These are phyloP conservation scores for Agrotis exclamationis DNA, from an alignment of 2,888 invertebrate genomes.

Conservation along the genomic window DNA sequence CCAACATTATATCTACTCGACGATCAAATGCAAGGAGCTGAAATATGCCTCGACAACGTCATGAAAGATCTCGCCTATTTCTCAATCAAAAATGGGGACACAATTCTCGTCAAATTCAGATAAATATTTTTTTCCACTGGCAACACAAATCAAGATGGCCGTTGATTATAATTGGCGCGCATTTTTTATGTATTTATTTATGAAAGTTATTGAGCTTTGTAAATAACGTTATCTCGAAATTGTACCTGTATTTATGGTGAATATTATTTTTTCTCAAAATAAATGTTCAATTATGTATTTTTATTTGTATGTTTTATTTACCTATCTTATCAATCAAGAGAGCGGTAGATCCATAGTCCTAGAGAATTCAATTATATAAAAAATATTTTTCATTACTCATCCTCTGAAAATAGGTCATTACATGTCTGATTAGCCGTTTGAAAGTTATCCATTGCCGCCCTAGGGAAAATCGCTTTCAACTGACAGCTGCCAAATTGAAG, in stretches of 20 bases:
- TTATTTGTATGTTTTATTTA: slow-evolving; percentile 73
- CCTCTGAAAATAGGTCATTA: too few relatives aligned
- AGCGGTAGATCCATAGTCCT: too few relatives aligned
- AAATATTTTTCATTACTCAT: too few relatives aligned
- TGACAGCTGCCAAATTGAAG: too few relatives aligned
- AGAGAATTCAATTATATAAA: too few relatives aligned
- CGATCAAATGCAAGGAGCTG: slow-evolving; percentile 91
- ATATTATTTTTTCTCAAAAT: slow-evolving; percentile 79
- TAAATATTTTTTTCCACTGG: slow-evolving; percentile 72
- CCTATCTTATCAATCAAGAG: too few relatives aligned
- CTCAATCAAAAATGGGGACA: slow-evolving; percentile 96
- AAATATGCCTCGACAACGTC: slow-evolving; percentile 95
- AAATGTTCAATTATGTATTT: slow-evolving; percentile 86
- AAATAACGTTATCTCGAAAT: slow-evolving; percentile 82
- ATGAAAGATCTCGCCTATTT: slow-evolving; percentile 96
- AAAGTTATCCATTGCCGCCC: too few relatives aligned
- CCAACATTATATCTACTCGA: slow-evolving; percentile 90
- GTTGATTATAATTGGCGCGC: slow-evolving; percentile 68
- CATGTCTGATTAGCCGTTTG: too few relatives aligned
- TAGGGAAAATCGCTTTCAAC: too few relatives aligned
- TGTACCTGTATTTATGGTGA: slow-evolving; percentile 86
- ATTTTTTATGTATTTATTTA: slow-evolving; percentile 69
- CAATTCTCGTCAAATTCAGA: slow-evolving; percentile 93
- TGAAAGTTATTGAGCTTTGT: slow-evolving; percentile 79
- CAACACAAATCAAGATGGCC: slow-evolving; percentile 67